Conservation (phyloP, 2,113 vertebrate species). For the Grallaria varia region DNA sequence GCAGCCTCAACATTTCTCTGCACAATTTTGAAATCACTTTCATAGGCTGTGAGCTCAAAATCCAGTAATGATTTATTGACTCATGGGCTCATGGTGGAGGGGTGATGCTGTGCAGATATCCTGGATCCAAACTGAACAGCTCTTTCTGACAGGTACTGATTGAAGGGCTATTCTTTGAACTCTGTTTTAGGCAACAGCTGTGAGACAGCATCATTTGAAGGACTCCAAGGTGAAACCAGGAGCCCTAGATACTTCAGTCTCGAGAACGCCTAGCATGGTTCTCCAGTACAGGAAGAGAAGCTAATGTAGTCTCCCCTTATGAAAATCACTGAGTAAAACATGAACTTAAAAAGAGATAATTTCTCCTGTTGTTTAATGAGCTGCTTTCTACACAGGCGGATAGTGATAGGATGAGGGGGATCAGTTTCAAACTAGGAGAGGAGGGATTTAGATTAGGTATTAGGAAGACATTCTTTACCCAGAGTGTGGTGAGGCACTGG, state of each 20-base stretch:
- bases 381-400: background rate
- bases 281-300: background rate
- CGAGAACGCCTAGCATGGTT: background rate
- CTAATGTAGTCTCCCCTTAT: background rate
- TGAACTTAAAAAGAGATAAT: background rate
- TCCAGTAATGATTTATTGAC: background rate
- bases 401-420: background rate
- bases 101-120: background rate
- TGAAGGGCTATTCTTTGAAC: background rate
- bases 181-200: background rate
- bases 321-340: background rate
- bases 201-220: background rate
- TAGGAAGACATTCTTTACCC: background rate
- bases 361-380: background rate
- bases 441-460: background rate
- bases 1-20: background rate
- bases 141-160: background rate
- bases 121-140: background rate
- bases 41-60: background rate
- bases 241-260: background rate
- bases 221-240: background rate
- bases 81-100: background rate
- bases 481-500: background rate
- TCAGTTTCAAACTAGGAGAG: background rate
- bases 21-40: background rate